Base-by-base conservation (phyloP, 2,113 vertebrate species). In the Holacanthus passer region DNA sequence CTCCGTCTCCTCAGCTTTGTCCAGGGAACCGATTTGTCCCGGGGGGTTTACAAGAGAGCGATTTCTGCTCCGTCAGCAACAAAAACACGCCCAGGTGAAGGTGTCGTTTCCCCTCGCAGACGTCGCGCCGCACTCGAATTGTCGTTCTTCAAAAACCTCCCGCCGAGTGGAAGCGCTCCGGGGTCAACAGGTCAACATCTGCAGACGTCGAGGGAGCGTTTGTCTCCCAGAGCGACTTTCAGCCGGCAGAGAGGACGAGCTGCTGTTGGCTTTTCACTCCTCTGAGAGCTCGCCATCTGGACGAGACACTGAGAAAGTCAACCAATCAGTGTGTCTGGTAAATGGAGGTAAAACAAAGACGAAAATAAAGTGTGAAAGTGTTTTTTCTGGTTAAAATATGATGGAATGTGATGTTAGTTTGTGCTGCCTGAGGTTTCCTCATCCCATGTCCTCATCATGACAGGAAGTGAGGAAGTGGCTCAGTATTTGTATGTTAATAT, bases 1-100 rank as follows among this genome's bases (percentile, higher is more conserved):
- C 48, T 31, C 2, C 59, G 3, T 73, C 39, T 56, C 9, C 35
- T 1, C 4, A 0, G 24, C 64, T 71, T 69, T 55, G 35, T 60
- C 31, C 24, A 24, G 63, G 32, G 67, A 71, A 84, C 47, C 10
- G 64, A 78, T 84, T 74, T 63, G 64, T 41, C 85, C 20, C 3
- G 0, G 27, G 22, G 53, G 41, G 22, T 52, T 43, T 62, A 39
- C n/a, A n/a, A n/a, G n/a, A n/a, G n/a, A n/a, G n/a, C n/a, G n/a
- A 53, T 37, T 16, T 32, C 37, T 53, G n/a, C 45, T 41, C 47
- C 14, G 4, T 66, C 53, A 60, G 43, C 2, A 13, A 52, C 37
- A 43, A 10, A 76, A 37, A 55, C 53, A 69, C 13, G 56, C 68
- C 32, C 29, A 66, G 76, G 70, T 63, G 39, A 16, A 35, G 32